phyloP scores from a whole-genome alignment of 2,113 vertebrate species.

The Crotalus helleri region DNA sequence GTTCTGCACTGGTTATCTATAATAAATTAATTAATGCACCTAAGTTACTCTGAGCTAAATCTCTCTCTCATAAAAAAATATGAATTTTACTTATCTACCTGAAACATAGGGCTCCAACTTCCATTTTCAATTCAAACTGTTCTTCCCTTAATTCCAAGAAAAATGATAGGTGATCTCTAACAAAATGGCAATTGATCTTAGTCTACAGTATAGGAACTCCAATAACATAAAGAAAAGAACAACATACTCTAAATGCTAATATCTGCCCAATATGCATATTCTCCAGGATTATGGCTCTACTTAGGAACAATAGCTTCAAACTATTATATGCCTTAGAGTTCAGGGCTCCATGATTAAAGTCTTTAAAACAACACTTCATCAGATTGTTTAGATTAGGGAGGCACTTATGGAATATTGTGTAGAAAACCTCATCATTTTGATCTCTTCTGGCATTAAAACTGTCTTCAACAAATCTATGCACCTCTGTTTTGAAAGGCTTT shows the following conservation, averaged over 20 bases:
- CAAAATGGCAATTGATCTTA: neutral
- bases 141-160: neutral
- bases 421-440: neutral
- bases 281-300: neutral
- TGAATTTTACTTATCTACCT: neutral
- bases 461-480: neutral
- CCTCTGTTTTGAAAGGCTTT: neutral
- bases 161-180: neutral
- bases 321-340: neutral
- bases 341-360: neutral
- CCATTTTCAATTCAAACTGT: neutral
- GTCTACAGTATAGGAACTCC: neutral
- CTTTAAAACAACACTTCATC: neutral
- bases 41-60: neutral
- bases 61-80: neutral
- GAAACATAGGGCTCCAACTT: neutral
- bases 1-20: neutral
- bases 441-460: neutral
- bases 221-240: neutral
- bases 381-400: neutral
- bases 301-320: neutral
- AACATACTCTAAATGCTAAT: neutral
- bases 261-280: neutral
- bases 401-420: neutral
- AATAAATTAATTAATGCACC: neutral